A percentile compares a stretch with the other conserved stretches of the same genome.
Conservation (phyloP, 2,888 invertebrate genomes). For the Caenorhabditis afra region DNA sequence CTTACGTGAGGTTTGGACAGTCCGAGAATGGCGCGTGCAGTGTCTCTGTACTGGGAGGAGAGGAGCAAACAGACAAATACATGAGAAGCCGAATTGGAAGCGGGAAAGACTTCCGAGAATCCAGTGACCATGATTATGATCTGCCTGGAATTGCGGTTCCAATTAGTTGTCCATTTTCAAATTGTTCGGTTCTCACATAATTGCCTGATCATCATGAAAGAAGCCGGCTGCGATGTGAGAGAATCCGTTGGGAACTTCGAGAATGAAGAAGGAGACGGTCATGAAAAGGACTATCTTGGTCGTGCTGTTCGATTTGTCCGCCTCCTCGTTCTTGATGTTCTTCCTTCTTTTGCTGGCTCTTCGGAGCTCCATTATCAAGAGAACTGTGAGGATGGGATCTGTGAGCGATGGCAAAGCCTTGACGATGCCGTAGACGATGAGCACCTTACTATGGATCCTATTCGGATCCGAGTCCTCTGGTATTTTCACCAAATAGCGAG, state of each 20-base stretch:
- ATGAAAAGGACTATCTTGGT: slow-evolving; percentile 33
- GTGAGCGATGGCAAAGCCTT: slow-evolving; percentile 16
- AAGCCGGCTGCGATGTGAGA: slow-evolving; percentile 26
- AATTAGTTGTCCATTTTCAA: neutral
- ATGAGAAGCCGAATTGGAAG: slow-evolving; percentile 30
- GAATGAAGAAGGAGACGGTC: slow-evolving; percentile 25
- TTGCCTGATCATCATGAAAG: neutral
- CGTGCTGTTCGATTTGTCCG: slow-evolving; percentile 22
- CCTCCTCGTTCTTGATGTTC: neutral
- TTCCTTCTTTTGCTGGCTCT: slow-evolving; percentile 10
- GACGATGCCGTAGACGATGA: slow-evolving; percentile 17
- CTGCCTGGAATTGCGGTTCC: too few relatives aligned
- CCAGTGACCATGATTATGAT: slow-evolving; percentile 6
- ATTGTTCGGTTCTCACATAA: slow-evolving; percentile 5
- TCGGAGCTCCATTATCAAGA: slow-evolving; percentile 19
- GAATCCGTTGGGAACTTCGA: slow-evolving; percentile 41
- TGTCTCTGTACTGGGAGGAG: slow-evolving; percentile 26
- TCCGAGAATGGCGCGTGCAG: neutral
- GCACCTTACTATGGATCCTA: neutral
- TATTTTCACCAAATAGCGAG: slow-evolving; percentile 14
- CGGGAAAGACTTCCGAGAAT: slow-evolving; percentile 21
- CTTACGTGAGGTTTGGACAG: too few relatives aligned
- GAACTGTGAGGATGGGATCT: slow-evolving; percentile 28
- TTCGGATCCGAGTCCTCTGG: slow-evolving; percentile 1
- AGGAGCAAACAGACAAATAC: slow-evolving; percentile 26